These are phyloP conservation scores for Pavo muticus DNA, from an alignment of 2,113 vertebrate genomes.

Conservation along the genomic window DNA sequence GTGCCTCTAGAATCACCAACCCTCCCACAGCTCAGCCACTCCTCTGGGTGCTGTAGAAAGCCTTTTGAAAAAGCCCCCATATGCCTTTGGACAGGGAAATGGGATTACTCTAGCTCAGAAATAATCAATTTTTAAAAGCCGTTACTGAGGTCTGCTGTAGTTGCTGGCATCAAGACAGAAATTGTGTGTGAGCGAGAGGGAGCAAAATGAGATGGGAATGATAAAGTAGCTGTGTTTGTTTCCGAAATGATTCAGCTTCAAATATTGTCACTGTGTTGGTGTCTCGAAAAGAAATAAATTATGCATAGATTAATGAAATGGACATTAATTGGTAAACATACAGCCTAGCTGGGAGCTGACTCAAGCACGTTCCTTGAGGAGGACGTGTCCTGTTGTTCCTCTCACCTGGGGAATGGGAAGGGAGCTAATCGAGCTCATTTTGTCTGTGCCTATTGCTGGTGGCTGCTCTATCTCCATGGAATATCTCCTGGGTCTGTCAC, in stretches of 20 bases:
- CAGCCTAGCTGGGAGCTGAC: constrained; percentile 38
- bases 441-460: background rate
- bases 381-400: background rate
- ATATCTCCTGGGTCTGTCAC: background rate
- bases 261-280: constrained; percentile 67
- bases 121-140: constrained; percentile 28
- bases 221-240: constrained; percentile 52
- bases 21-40: background rate
- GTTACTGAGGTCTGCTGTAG: constrained; percentile 66
- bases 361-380: background rate
- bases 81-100: constrained; percentile 16
- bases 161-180: constrained; percentile 60
- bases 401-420: constrained; percentile 6
- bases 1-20: background rate
- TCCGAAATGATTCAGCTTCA: constrained; percentile 61
- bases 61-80: background rate
- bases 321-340: constrained; percentile 68
- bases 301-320: constrained; percentile 72
- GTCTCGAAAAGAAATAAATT: constrained; percentile 57
- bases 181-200: background rate
- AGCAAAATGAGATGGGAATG: constrained; percentile 41
- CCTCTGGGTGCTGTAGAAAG: background rate
- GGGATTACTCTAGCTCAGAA: constrained; percentile 55
- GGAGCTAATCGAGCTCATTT: constrained; percentile 6
- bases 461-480: background rate